A percentile compares a stretch with the other conserved stretches of the same genome.
These are phyloP conservation scores for Cynoglossus semilaevis DNA, from an alignment of 2,113 vertebrate genomes.

Conservation along the genomic window DNA sequence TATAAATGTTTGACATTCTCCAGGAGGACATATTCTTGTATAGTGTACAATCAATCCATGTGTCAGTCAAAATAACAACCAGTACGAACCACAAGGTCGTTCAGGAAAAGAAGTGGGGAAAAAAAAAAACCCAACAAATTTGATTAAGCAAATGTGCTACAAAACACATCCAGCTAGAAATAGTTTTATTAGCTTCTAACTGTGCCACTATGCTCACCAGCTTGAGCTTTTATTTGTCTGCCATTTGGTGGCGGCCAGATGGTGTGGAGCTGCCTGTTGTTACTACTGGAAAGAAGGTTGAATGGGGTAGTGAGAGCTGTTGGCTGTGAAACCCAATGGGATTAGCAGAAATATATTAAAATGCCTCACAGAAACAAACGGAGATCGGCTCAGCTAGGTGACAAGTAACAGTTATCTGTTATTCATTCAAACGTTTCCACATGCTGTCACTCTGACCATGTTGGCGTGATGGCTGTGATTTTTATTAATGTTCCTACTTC, in stretches of 20 bases:
- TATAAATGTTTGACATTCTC: too few relatives aligned
- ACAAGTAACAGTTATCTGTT: background rate
- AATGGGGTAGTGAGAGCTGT: background rate
- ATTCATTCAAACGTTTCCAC: too few relatives aligned
- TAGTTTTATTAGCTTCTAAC: background rate
- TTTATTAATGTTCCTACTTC: too few relatives aligned
- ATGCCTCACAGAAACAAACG: background rate
- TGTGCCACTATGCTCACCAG: slow-evolving; percentile 3
- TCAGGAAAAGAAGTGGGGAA: background rate
- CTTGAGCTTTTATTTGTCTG: slow-evolving; percentile 1
- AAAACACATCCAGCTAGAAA: background rate
- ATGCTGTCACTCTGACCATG: too few relatives aligned
- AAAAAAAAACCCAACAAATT: background rate
- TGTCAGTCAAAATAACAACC: too few relatives aligned
- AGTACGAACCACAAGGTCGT: background rate
- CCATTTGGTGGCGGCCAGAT: background rate
- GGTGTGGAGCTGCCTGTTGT: slow-evolving; percentile 1
- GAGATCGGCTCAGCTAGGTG: background rate
- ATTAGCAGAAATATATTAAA: background rate
- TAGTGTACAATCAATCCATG: too few relatives aligned
- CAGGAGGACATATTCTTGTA: too few relatives aligned
- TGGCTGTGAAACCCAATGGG: background rate
- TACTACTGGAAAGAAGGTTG: background rate
- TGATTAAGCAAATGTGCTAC: background rate
- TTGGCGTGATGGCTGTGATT: too few relatives aligned